Conservation (phyloP, 1,140 invertebrate genomes). For the Anagrus nilaparvatae region DNA sequence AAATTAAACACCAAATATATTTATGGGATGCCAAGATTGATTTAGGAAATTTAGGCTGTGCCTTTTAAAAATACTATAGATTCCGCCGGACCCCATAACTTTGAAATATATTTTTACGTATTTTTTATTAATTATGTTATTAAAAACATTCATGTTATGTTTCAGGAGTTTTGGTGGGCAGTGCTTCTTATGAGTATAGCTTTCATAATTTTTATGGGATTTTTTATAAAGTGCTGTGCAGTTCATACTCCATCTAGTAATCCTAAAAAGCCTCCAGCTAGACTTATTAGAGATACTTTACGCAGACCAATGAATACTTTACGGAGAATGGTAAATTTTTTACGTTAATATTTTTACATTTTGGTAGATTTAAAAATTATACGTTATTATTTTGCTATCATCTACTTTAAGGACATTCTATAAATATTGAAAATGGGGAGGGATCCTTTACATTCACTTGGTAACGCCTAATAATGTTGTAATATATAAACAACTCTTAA, state of each 20-base stretch:
- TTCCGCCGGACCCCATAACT: background rate
- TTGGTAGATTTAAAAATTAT: slow-evolving; percentile 15
- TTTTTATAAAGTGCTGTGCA: slow-evolving; percentile 99
- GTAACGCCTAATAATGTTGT: too few relatives aligned
- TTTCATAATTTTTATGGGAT: slow-evolving; percentile 90
- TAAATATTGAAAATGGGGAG: too few relatives aligned
- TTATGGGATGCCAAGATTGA: too few relatives aligned
- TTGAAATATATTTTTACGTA: background rate
- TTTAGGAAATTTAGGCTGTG: too few relatives aligned
- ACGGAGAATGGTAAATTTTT: slow-evolving; percentile 58
- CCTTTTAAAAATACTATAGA: slow-evolving; percentile 1
- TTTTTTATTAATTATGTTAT: slow-evolving; percentile 7
- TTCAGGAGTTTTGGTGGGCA: slow-evolving; percentile 91
- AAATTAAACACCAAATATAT: too few relatives aligned
- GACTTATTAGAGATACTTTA: slow-evolving; percentile 77
- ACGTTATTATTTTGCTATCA: slow-evolving; percentile 7
- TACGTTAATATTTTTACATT: background rate
- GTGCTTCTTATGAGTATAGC: slow-evolving; percentile 84
- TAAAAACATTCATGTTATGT: slow-evolving; percentile 14
- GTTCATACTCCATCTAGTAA: slow-evolving; percentile 98
- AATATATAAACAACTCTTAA: too few relatives aligned
- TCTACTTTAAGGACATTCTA: background rate
- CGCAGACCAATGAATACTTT: slow-evolving; percentile 81
- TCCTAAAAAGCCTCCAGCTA: slow-evolving; percentile 81
- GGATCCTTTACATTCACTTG: too few relatives aligned